phyloP scores from a whole-genome alignment of 2,888 invertebrate genomes.

The Entomobrya proxima region DNA sequence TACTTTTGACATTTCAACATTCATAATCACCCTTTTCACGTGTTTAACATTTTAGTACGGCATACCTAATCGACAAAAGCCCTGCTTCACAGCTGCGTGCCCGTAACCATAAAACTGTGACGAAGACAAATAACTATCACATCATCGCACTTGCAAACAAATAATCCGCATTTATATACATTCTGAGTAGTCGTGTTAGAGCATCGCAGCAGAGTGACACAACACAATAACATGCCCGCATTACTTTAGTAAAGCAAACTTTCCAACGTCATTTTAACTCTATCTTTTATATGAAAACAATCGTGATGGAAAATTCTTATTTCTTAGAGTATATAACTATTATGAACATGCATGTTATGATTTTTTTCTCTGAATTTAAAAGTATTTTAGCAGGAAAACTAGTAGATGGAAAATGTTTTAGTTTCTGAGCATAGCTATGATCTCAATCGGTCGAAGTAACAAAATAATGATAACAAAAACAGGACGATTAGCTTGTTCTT shows the following conservation, averaged over 20 bases:
- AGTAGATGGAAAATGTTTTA: conserved; percentile 45
- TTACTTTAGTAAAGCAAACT: conserved; percentile 44
- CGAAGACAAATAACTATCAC: conserved; percentile 69
- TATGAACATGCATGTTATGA: conserved; percentile 26
- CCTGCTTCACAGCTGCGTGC: conserved; percentile 67
- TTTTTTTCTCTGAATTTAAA: conserved; percentile 23
- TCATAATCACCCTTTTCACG: conserved; percentile 24
- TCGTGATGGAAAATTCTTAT: conserved; percentile 48
- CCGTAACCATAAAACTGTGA: conserved; percentile 58
- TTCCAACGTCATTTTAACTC: conserved; percentile 39
- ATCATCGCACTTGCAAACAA: conserved; percentile 69
- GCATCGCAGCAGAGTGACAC: conserved; percentile 6
- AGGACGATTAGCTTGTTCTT: conserved; percentile 1
- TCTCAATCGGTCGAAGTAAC: conserved; percentile 44
- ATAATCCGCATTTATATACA: conserved; percentile 49
- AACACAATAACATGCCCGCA: conserved; percentile 49
- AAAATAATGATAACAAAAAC: conserved; percentile 31
- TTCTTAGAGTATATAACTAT: conserved; percentile 1
- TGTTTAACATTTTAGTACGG: conserved; percentile 24
- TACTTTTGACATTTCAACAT: conserved; percentile 56
- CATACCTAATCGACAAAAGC: conserved; percentile 41
- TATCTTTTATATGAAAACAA: conserved; percentile 47
- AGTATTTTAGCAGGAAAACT: conserved; percentile 36
- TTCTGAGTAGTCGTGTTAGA: conserved; percentile 19
- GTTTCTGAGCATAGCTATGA: conserved; percentile 48